Evolutionary conservation across 2,797 vertebrate genomes (phyloP).

Genomic region (Etheostoma nigrum): DNA sequence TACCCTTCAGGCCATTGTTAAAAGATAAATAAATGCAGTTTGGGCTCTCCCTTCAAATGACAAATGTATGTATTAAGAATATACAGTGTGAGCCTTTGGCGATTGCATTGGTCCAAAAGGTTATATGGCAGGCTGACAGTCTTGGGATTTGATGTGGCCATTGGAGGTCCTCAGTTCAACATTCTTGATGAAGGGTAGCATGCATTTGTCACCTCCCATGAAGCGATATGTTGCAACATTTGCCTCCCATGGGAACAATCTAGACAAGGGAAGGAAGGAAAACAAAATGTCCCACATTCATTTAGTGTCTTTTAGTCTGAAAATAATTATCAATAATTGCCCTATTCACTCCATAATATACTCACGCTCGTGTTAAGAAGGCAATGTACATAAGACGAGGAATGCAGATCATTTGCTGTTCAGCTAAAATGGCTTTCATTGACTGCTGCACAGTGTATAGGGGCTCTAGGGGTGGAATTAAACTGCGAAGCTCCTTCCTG

Average conservation of each 20-base stretch:
- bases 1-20: not conserved
- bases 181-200: slow-evolving; percentile 82
- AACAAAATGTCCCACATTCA: not conserved
- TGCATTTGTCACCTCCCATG: slow-evolving; percentile 82
- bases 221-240: slow-evolving; percentile 81
- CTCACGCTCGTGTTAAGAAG: slow-evolving; percentile 77
- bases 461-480: slow-evolving; percentile 77
- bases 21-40: not conserved
- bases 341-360: not conserved
- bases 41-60: slow-evolving; percentile 17
- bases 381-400: slow-evolving; percentile 79
- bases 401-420: slow-evolving; percentile 81
- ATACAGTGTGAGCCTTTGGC: slow-evolving; percentile 31
- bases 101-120: slow-evolving; percentile 12
- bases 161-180: slow-evolving; percentile 65
- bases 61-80: not conserved
- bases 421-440: slow-evolving; percentile 77
- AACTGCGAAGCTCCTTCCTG: slow-evolving; percentile 74
- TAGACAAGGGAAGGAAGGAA: slow-evolving; percentile 23
- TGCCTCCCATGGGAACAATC: slow-evolving; percentile 78
- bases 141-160: slow-evolving; percentile 51
- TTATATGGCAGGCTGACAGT: not conserved
- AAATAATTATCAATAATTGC: not conserved
- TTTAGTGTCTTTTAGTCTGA: not conserved
- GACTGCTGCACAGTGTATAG: slow-evolving; percentile 81